These are phyloP conservation scores for Gallinago jamesoni DNA, from an alignment of 2,113 vertebrate genomes.

Conservation along the genomic window DNA sequence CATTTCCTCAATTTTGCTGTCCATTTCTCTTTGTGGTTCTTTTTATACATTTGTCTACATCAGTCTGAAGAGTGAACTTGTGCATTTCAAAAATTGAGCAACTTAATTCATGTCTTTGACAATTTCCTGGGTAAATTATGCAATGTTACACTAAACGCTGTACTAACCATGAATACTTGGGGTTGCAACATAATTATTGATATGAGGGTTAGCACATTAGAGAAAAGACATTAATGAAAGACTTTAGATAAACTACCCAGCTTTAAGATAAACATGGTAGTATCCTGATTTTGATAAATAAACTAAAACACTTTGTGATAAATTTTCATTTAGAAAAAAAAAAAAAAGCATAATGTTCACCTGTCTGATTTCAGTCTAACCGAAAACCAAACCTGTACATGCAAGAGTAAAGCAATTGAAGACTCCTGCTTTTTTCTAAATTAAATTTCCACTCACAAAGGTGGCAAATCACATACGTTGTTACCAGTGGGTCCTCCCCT, in stretches of 20 bases:
- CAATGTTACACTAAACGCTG: not conserved
- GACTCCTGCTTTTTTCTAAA: not conserved
- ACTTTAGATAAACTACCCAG: not conserved
- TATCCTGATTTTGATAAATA: not conserved
- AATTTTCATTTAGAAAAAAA: not conserved
- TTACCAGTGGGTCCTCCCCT: not conserved
- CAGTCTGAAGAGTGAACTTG: not conserved
- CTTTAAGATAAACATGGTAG: not conserved
- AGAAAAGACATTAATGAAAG: not conserved
- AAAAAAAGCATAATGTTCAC: not conserved
- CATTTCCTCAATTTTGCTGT: not conserved
- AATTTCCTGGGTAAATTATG: not conserved
- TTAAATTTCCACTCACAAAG: not conserved
- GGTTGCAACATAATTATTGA: not conserved
- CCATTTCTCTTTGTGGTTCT: not conserved
- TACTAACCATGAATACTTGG: not conserved
- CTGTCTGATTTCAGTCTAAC: not conserved
- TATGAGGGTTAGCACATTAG: not conserved
- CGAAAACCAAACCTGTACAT: not conserved
- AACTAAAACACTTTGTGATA: not conserved
- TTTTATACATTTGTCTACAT: not conserved
- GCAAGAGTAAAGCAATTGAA: not conserved
- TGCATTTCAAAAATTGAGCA: not conserved
- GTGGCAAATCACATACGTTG: not conserved
- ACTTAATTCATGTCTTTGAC: not conserved